Evolutionary conservation across 2,888 invertebrate genomes (phyloP), one percentile per base, ranked within the genome.

Genomic region (Arenicola marina): DNA sequence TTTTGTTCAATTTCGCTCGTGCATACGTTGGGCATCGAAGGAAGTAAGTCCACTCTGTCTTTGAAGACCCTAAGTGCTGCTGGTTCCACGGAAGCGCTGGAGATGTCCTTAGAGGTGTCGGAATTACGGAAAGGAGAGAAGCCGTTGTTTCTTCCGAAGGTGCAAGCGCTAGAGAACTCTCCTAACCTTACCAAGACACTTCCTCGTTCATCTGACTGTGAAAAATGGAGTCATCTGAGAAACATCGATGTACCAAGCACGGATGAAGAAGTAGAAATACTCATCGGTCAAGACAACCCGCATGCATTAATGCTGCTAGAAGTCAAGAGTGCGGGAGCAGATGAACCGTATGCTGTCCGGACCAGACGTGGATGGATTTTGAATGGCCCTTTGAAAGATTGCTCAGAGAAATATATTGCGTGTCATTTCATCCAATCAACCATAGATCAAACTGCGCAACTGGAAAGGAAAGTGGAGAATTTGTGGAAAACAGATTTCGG

Each of bases 331-430:
- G 46, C 45, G 45, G 18, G 46, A 7, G n/a, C 4, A 26, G 32
- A 24, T 57, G 57, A 46, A 57, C 57, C 57, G 29, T 57, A 46
- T 29, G 46, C 57, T 26, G 31, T 26, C 4, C 4, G 57, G 28
- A 46, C 57, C 4, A n/a, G 4, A 7, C 46, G 15, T 26, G 57
- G 57, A 7, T 57, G 57, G 57, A n/a, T 31, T 4, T 4, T 57
- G 7, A 57, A 57, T 46, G 57, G 57, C 4, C 57, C 57, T 7
- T 4, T 57, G n/a, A 26, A n/a, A 4, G 38, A 11, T 11, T 4
- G 11, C 15, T 21, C 18, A 18, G 48, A 24, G 7, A 24, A 24
- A 48, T 7, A 11, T 29, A 7, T 21, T 29, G 11, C 26, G 4
- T 11, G 26, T 31, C 7, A 7, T 18, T 38, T 38, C 33, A 21